Percentiles rank a stretch among this genome's conserved stretches.
phyloP scores from a whole-genome alignment of 1,140 invertebrate genomes.

The Rhopalosiphum maidis region DNA sequence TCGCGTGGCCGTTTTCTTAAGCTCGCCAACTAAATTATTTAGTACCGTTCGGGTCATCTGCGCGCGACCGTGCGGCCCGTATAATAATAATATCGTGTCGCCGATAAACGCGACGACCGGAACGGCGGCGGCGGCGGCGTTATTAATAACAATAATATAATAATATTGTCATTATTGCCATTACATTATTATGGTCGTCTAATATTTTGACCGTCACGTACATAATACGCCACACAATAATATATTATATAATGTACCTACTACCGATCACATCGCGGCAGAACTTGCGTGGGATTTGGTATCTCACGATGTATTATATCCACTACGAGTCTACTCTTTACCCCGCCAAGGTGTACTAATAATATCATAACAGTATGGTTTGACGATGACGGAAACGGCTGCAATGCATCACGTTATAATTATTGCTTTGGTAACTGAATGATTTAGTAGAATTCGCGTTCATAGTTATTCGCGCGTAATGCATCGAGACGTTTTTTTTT shows the following conservation, averaged over 20 bases:
- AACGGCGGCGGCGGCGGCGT: not conserved
- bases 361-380: no score
- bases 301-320: no score
- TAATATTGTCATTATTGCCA: no score
- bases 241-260: no score
- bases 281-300: no score
- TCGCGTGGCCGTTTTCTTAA: slow-evolving; percentile 19
- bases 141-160: not conserved
- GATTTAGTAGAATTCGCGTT: not conserved
- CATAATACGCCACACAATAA: no score
- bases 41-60: not conserved
- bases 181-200: not conserved
- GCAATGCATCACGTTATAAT: not conserved
- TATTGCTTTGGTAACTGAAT: not conserved
- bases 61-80: not conserved
- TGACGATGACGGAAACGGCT: not conserved
- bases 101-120: slow-evolving; percentile 14
- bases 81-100: not conserved
- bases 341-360: no score
- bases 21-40: slow-evolving; percentile 44
- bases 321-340: not conserved
- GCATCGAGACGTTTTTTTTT: not conserved
- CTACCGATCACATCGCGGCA: no score
- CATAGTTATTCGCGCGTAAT: not conserved
- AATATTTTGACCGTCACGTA: not conserved